Evolutionary conservation across 2,797 vertebrate species (phyloP), one percentile per base, ranked within the genome.

Genomic region (Hydrolagus colliei): DNA sequence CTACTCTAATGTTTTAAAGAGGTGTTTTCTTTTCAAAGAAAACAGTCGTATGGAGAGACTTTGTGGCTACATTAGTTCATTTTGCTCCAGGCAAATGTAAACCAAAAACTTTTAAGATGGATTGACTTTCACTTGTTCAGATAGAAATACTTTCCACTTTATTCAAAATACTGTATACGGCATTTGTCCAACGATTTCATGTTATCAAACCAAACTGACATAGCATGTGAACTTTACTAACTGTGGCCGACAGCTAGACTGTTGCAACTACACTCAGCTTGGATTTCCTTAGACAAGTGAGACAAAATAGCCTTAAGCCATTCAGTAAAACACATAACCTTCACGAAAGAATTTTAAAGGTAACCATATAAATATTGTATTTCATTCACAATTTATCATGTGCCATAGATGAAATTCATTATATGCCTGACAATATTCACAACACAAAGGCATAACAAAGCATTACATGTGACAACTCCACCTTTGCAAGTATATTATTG

Each of bases 121-220:
- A 82, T 82, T 41, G 27, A 35, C 12, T 80, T 82, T 41, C 63
- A 18, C 63, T 35, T 16, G 65, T 82, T 82, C 78, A 82, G 78
- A 35, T 9, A 82, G 63, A 82, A 14, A 35, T 35, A 67, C 63
- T 82, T 82, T 32, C 63, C 62, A 82, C 27, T 22, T 67, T 82
- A 82, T 82, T 82, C 78, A 82, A 52, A 32, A 3, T 16, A 27
- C 27, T 27, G 1, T 27, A 35, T 8, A 16, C 63, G 4, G 12
- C 22, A 27, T 67, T 68, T 82, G 13, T 63, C 78, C 78, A 82
- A 27, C 62, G 22, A 16, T 4, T 5, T 13, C 27, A 2, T 14
- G 78, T 61, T 14, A 14, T 14, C 14, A 65, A 80, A 14, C 62
- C 78, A 77, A 52, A 52, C 75, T 11, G 62, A 84, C n/a, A 18